Percentiles rank a stretch among this genome's conserved stretches.
These are phyloP conservation scores for Semibalanus balanoides DNA, from an alignment of 1,140 invertebrate genomes.

Conservation along the genomic window DNA sequence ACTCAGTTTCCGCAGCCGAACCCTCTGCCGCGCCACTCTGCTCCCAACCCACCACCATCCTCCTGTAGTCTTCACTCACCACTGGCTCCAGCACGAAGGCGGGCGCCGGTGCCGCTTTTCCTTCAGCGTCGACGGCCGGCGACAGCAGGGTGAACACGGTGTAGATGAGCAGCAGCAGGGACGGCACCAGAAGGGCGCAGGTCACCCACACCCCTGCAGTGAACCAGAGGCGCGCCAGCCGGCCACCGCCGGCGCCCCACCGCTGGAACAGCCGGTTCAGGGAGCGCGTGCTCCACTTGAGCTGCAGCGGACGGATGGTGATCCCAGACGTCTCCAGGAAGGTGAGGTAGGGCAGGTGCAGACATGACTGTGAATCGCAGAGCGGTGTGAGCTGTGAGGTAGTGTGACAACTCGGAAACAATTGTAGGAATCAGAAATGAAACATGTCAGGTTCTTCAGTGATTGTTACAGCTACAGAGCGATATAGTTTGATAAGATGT, in stretches of 20 bases:
- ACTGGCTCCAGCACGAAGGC: neutral
- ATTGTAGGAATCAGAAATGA: too few species aligned
- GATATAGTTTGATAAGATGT: too few species aligned
- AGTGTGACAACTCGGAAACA: too few species aligned
- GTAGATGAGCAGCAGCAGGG: conserved; percentile 30
- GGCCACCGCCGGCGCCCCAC: conserved; percentile 44
- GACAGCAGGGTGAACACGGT: neutral
- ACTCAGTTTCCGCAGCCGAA: neutral
- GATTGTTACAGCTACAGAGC: too few species aligned
- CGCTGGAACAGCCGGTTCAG: conserved; percentile 57
- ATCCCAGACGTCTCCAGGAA: conserved; percentile 58
- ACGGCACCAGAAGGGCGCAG: conserved; percentile 45
- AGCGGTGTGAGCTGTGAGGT: too few species aligned
- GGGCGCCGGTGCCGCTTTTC: too few species aligned
- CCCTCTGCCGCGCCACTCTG: neutral
- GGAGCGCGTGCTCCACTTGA: conserved; percentile 58
- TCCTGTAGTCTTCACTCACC: too few species aligned
- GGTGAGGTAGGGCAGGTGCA: conserved; percentile 59
- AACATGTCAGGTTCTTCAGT: too few species aligned
- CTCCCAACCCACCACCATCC: neutral
- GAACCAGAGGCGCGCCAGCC: conserved; percentile 52
- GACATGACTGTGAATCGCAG: conserved; percentile 69
- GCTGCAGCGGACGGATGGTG: conserved; percentile 48
- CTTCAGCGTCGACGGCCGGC: too few species aligned
- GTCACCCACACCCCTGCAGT: conserved; percentile 45